Evolutionary conservation across 2,888 invertebrate species (phyloP), one percentile per base, ranked within the genome.

Genomic region (Mesochorus sp.): DNA sequence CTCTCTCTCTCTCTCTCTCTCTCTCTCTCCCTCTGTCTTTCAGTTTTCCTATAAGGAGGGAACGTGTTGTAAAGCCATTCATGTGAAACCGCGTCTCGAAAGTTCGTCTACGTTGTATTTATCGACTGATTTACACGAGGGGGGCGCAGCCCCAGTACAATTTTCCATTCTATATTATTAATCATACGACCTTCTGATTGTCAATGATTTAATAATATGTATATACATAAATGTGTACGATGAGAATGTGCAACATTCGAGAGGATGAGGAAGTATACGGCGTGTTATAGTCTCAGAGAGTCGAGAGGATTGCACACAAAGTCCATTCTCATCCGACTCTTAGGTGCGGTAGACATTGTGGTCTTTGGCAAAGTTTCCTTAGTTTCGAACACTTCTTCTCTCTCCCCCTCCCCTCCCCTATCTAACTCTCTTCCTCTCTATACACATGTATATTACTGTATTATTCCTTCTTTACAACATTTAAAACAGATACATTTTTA

Each of bases 31-130:
- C n/a, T n/a, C n/a, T n/a, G n/a, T n/a, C n/a, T n/a, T n/a, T n/a
- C n/a, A n/a, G n/a, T n/a, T n/a, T n/a, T n/a, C n/a, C n/a, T n/a
- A n/a, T 6, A 64, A 67, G 21, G 28, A 14, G 39, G 51, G 3
- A 51, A 34, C 64, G 64, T 44, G 71, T 26, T 53, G 66, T 66
- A 44, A 47, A 66, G 44, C 44, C 66, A 71, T 72, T 71, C 53
- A 34, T 37, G 51, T 37, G 44, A 53, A 59, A 59, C 61, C 51
- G 17, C 64, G 24, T 42, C 34, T 12, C 24, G 37, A 24, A 51
- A 47, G 17, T 66, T 47, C 39, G 24, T 31, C 53, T 53, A 53
- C 31, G 19, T 34, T n/a, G n/a, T 42, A 61, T 61, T 28, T 61
- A 26, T 17, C 26, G 8, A 26, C 14, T 3, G 14, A 14, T 28